Evolutionary conservation across 2,113 vertebrate species (phyloP).

Genomic region (Rhea americana): DNA sequence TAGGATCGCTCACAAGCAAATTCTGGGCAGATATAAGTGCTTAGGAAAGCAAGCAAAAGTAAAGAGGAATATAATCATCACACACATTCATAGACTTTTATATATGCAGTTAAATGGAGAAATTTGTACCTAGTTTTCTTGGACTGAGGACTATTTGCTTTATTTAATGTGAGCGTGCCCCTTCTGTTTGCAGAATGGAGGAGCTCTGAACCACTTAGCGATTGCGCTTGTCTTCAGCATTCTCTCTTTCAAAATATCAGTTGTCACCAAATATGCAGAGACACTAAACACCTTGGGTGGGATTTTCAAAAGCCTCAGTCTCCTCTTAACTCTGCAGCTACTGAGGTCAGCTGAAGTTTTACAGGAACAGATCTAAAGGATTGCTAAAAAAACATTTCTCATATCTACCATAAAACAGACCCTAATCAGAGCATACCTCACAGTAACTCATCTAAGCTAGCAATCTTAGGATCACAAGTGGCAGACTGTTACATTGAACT

Average conservation of each 20-base stretch:
- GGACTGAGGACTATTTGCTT: background rate
- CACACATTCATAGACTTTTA: background rate
- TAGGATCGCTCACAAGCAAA: background rate
- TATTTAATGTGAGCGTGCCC: background rate
- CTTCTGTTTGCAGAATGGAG: accelerated
- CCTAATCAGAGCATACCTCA: background rate
- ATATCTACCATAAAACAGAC: background rate
- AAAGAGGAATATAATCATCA: background rate
- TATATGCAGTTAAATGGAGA: background rate
- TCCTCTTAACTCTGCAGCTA: background rate
- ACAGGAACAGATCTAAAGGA: background rate
- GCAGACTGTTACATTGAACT: background rate
- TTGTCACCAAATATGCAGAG: background rate
- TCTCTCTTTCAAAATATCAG: background rate
- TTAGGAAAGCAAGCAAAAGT: background rate
- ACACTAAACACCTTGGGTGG: background rate
- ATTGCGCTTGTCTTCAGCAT: background rate
- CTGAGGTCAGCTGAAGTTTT: background rate
- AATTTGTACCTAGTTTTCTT: background rate
- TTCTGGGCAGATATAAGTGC: background rate
- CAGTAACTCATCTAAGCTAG: background rate
- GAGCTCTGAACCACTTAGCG: background rate
- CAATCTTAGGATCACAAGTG: background rate
- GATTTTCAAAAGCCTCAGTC: background rate
- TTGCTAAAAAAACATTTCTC: background rate